These are phyloP conservation scores for Bombus vancouverensis DNA, from an alignment of 1,140 invertebrate species.

Conservation along the genomic window DNA sequence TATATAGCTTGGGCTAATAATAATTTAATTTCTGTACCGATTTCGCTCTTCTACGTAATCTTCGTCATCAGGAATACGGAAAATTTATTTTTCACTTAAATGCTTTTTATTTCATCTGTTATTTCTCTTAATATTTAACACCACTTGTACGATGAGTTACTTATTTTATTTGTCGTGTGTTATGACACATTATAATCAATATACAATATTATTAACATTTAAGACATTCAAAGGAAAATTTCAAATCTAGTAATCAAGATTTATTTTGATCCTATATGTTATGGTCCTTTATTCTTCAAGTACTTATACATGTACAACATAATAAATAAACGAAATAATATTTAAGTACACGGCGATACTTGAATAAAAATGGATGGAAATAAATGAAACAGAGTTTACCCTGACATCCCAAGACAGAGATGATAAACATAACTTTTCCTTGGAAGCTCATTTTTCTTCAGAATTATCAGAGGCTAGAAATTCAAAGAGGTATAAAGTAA, in stretches of 20 bases:
- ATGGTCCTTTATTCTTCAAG: neutral
- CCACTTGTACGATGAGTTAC: too few species aligned
- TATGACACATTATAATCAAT: too few species aligned
- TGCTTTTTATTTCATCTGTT: too few species aligned
- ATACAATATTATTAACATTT: neutral
- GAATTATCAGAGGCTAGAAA: constrained; percentile 8
- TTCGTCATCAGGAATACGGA: too few species aligned
- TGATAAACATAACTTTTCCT: neutral
- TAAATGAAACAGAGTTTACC: neutral
- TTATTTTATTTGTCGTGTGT: too few species aligned
- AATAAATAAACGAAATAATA: neutral
- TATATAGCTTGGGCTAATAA: too few species aligned
- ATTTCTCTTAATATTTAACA: too few species aligned
- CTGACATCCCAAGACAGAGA: neutral
- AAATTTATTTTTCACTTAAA: too few species aligned
- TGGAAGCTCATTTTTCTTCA: neutral
- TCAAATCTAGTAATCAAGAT: neutral
- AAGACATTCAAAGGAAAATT: neutral
- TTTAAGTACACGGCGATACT: neutral
- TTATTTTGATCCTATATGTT: neutral
- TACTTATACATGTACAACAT: neutral
- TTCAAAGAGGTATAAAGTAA: constrained; percentile 9
- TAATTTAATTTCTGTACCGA: too few species aligned
- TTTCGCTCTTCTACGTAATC: too few species aligned
- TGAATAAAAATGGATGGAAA: neutral